Conservation (phyloP, 2,888 invertebrate genomes). For the Drosophila buzzatii region DNA sequence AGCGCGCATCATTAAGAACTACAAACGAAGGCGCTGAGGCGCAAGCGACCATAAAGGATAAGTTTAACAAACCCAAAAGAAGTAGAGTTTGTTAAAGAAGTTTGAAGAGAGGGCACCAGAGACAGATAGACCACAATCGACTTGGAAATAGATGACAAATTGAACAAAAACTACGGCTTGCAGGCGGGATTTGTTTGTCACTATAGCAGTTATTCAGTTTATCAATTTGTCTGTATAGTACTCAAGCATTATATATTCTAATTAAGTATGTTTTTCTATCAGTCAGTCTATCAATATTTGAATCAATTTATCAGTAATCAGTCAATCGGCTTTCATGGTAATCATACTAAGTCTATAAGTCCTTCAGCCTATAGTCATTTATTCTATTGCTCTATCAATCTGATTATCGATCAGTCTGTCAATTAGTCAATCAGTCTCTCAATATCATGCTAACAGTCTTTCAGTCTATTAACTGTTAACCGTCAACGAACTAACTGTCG, state of each 20-base stretch:
- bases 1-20: slow-evolving; percentile 59
- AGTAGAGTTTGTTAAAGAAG: background rate
- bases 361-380: background rate
- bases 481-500: too few species aligned
- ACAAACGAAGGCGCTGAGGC: slow-evolving; percentile 28
- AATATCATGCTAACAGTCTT: background rate
- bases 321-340: too few species aligned
- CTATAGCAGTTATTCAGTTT: background rate
- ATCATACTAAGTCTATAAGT: background rate
- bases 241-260: too few species aligned
- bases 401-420: background rate
- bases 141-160: background rate
- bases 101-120: background rate
- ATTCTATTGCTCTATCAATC: too few species aligned
- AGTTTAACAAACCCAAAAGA: slow-evolving; percentile 26
- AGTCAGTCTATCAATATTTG: background rate
- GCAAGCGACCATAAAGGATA: slow-evolving; percentile 13
- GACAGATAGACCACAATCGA: background rate
- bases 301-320: too few species aligned
- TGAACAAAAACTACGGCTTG: background rate
- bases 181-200: background rate
- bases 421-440: background rate
- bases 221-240: background rate
- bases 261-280: background rate
- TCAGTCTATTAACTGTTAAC: background rate